These are phyloP conservation scores for Nothoprocta pentlandii DNA, from an alignment of 2,113 vertebrate species.

Conservation along the genomic window DNA sequence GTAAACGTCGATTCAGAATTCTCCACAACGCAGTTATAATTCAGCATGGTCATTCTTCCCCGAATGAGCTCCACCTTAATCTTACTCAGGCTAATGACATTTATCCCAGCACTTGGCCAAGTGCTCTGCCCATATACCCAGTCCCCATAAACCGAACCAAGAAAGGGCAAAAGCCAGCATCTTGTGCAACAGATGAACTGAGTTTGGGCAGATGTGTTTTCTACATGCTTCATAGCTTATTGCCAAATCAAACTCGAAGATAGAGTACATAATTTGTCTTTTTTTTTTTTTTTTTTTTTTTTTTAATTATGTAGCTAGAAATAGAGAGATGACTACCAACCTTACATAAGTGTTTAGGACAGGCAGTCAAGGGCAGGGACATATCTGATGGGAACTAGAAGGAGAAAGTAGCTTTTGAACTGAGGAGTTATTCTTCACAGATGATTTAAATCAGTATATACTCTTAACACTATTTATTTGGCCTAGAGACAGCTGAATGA, in stretches of 20 bases:
- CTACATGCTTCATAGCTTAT: not conserved
- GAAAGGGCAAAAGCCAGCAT: not conserved
- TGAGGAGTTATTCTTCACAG: not conserved
- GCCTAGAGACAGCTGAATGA: not conserved
- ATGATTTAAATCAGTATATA: not conserved
- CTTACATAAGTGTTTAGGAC: not conserved
- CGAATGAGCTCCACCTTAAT: not conserved
- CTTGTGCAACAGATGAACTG: not conserved
- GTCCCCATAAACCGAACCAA: not conserved
- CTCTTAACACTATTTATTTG: not conserved
- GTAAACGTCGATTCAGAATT: not conserved
- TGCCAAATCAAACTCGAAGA: not conserved
- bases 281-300: not conserved
- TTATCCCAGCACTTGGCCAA: not conserved
- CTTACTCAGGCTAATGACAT: not conserved
- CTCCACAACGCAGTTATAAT: not conserved
- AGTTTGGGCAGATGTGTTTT: not conserved
- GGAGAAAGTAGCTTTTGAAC: not conserved
- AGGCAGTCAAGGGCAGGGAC: not conserved
- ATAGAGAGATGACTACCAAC: not conserved
- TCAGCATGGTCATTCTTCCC: not conserved
- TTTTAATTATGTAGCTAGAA: not conserved
- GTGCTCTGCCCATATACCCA: rapidly evolving
- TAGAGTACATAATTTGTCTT: not conserved
- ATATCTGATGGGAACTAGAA: not conserved